phyloP scores from a whole-genome alignment of 2,888 invertebrate genomes.

The Melipona beecheii region DNA sequence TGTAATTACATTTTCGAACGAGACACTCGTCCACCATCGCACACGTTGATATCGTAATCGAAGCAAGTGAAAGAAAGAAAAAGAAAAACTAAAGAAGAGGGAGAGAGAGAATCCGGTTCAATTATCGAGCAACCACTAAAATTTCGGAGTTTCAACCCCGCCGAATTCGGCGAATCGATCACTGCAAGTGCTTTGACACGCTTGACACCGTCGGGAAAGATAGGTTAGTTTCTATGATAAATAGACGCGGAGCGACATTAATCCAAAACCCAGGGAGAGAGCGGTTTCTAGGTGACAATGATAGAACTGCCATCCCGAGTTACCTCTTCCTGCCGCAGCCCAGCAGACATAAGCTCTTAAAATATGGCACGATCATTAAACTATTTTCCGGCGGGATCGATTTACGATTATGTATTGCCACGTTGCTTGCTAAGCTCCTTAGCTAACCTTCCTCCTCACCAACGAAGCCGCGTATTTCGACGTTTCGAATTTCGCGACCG shows the following conservation, averaged over 20 bases:
- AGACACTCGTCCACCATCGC: too few relatives aligned
- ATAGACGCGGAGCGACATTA: conserved; percentile 66
- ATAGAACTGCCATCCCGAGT: conserved; percentile 62
- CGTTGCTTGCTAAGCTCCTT: conserved; percentile 17
- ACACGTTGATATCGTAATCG: background rate
- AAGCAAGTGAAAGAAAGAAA: background rate
- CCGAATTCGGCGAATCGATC: conserved; percentile 41
- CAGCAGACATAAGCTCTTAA: conserved; percentile 59
- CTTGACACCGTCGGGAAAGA: conserved; percentile 42
- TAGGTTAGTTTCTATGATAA: conserved; percentile 64
- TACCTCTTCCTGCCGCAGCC: conserved; percentile 35
- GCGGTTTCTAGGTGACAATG: conserved; percentile 64
- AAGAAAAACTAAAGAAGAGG: background rate
- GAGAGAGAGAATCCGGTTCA: background rate
- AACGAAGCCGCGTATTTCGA: background rate
- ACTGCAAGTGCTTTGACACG: conserved; percentile 30
- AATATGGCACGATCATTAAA: conserved; percentile 67
- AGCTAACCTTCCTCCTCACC: background rate
- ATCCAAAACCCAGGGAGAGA: conserved; percentile 49
- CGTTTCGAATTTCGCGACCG: background rate
- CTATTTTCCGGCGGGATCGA: conserved; percentile 67
- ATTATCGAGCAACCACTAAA: background rate
- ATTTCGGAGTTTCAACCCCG: background rate
- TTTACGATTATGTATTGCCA: conserved; percentile 51
- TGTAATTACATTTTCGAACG: too few relatives aligned